phyloP scores from a whole-genome alignment of 2,888 invertebrate genomes.

The Chymomyza procnemis region DNA sequence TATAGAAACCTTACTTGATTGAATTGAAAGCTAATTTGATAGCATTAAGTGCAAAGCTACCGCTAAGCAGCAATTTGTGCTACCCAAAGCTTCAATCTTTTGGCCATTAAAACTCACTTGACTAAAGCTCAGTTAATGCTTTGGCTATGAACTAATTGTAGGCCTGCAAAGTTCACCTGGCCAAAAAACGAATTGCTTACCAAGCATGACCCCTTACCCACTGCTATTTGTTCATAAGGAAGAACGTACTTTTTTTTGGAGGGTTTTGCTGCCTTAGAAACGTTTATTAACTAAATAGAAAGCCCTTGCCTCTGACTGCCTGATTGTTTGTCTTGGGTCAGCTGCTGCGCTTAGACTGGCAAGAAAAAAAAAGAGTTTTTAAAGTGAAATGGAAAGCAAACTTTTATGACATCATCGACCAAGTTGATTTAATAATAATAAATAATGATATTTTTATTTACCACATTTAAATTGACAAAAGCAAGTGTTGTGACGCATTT shows the following conservation, averaged over 20 bases:
- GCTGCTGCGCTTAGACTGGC: not conserved
- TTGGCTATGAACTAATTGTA: not conserved
- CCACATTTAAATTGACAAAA: not conserved
- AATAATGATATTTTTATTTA: not conserved
- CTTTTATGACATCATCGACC: not conserved
- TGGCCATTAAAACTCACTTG: not conserved
- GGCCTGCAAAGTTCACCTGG: not conserved
- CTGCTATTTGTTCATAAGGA: not conserved
- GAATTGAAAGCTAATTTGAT: not conserved
- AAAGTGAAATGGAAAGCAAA: not conserved
- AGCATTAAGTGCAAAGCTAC: not conserved
- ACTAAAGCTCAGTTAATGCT: not conserved
- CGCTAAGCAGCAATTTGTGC: not conserved
- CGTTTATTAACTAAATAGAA: not conserved
- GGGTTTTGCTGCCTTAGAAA: not conserved
- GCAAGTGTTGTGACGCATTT: not conserved
- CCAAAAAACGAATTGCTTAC: not conserved
- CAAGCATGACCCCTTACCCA: not conserved
- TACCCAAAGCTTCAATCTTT: not conserved
- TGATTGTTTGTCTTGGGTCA: not conserved
- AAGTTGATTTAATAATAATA: constrained; percentile 2
- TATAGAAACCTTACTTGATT: not conserved
- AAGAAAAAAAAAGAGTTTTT: not conserved
- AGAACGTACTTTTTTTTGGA: not conserved
- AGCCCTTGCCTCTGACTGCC: not conserved